Base-by-base conservation (phyloP, 37 sponge, comb jelly and placozoan genomes). In the Haliclona indistincta region DNA sequence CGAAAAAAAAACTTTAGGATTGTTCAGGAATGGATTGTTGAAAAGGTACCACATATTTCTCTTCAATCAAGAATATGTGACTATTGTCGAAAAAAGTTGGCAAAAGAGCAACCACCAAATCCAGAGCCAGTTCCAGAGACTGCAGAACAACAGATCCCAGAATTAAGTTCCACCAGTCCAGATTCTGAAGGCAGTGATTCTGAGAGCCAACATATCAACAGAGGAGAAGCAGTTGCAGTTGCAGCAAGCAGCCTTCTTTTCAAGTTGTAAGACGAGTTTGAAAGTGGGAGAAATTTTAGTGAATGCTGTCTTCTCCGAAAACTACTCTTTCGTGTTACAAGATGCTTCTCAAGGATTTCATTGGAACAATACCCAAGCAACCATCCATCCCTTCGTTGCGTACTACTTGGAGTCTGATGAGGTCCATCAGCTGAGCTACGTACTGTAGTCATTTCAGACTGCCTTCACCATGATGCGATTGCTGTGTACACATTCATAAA, bases 331-430 rank as follows among this genome's bases (percentile, higher is more conserved):
- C 76, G 36, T 84, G 4, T 39, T 84, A 15, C 84, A 84, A 44
- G 76, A 84, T 75, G 77, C 60, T 66, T 55, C 47, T 17, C 85
- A 84, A 56, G 77, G 63, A 61, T 84, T 84, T 76, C 84, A 84
- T 62, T 84, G 84, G 84, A 84, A 84, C 58, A 84, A 84, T 56
- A 28, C 63, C 13, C 78, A 77, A 70, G 85, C 72, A 38, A 83
- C 84, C 19, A 44, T 83, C 37, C 84, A 83, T 47, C 84, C 76
- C 26, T 76, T 76, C 33, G 79, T 78, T 1, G 45, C 49, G 38
- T 71, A 68, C 61, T 79, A 41, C 61, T 15, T 40, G 13, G 23
- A 79, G 28, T 2, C 19, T 23, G 28, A n/a, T n/a, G 56, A 81
- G 67, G 32, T 73, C 25, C n/a, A 40, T 1, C 66, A 81, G 22